phyloP scores from a whole-genome alignment of 2,888 invertebrate species.

The Dexiosoma caninum region DNA sequence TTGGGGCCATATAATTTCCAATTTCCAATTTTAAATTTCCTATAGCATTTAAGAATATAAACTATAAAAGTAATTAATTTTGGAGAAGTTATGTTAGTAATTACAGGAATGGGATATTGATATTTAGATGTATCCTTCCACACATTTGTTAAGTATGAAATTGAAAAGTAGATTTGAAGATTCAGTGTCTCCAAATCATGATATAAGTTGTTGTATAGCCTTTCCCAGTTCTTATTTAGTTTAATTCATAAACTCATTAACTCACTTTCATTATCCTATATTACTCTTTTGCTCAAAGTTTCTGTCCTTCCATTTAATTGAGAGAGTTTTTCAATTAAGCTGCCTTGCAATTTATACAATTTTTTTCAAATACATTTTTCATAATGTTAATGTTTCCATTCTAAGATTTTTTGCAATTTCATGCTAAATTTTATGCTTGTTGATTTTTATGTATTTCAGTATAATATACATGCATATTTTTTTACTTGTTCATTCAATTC shows the following conservation, averaged over 20 bases:
- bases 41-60: no score
- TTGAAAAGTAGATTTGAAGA: no score
- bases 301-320: conserved; percentile 55
- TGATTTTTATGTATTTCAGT: conserved; percentile 55
- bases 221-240: background rate
- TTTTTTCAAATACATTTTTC: background rate
- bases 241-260: background rate
- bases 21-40: no score
- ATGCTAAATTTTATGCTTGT: conserved; percentile 63
- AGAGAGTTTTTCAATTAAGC: conserved; percentile 53
- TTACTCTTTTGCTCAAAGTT: conserved; percentile 29
- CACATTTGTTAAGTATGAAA: no score
- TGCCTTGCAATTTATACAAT: background rate
- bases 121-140: no score
- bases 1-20: no score
- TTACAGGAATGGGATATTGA: no score
- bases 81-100: no score
- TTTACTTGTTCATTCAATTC: background rate
- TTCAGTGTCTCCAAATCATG: no score
- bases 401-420: conserved; percentile 54
- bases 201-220: background rate
- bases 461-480: conserved; percentile 11
- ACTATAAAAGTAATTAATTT: no score
- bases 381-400: conserved; percentile 28
- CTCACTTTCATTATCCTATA: background rate